These are phyloP conservation scores for Ptyas mucosa DNA, from an alignment of 2,113 vertebrate genomes.

Conservation along the genomic window DNA sequence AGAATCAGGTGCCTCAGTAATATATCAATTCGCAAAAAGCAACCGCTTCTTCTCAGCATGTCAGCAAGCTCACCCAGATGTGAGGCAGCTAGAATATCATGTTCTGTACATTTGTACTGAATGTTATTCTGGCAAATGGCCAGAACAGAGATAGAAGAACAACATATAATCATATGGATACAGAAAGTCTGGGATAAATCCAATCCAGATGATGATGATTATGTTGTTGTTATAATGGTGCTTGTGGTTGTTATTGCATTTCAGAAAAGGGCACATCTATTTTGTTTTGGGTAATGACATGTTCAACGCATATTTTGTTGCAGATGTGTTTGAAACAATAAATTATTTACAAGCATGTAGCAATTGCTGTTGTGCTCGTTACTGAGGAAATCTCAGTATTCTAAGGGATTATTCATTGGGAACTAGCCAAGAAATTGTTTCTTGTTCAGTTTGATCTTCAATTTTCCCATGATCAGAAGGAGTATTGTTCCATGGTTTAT, in stretches of 20 bases:
- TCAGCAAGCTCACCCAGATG: not conserved
- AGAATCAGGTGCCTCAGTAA: not conserved
- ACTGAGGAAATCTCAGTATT: not conserved
- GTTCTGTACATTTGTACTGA: not conserved
- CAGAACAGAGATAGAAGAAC: not conserved
- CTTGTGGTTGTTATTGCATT: not conserved
- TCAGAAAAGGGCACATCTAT: not conserved
- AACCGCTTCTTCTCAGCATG: not conserved
- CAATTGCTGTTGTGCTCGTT: not conserved
- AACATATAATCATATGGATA: conserved; percentile 8
- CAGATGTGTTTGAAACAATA: not conserved
- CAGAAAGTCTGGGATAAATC: not conserved
- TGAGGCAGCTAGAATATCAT: not conserved
- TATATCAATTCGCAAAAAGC: not conserved
- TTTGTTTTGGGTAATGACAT: not conserved
- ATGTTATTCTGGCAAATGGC: not conserved
- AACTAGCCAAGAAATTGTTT: not conserved
- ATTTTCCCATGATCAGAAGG: not conserved
- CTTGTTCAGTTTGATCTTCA: not conserved
- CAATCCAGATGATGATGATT: not conserved
- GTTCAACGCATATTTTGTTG: not conserved
- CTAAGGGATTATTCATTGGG: not conserved
- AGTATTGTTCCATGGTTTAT: not conserved
- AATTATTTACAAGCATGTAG: not conserved
- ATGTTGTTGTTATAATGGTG: not conserved